Evolutionary conservation across 2,888 invertebrate species (phyloP), one percentile per base, ranked within the genome.

Genomic region (Autographa gamma): DNA sequence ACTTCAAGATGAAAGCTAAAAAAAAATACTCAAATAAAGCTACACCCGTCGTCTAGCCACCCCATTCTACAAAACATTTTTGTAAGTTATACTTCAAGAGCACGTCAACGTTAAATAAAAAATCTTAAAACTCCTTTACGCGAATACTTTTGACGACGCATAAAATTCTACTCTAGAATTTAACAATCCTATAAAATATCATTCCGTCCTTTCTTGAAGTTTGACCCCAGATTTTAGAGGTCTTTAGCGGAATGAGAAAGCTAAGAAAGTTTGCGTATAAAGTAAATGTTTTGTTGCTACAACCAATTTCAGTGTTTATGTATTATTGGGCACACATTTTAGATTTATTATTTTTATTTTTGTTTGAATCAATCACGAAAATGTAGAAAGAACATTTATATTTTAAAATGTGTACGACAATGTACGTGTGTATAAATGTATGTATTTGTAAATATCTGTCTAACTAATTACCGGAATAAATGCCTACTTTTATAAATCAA

Each of bases 141-240:
- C 32, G 59, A 67, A 16, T 76, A 71, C 66, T 69, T 79, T 80
- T 77, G 75, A 79, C 62, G 77, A 71, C 73, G 65, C 70, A 80
- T 84, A 80, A 83, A 86, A 81, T 74, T 76, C 60, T 75, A 69
- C 69, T 74, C 41, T 18, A 66, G 65, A 67, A 56, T 76, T 85
- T 85, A 75, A 86, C 71, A 80, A 62, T 78, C 64, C 69, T 43
- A 72, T 79, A 67, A 84, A 82, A 79, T 74, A 71, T 74, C 14
- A 74, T 81, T 76, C 41, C 60, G 41, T 34, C 63, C 13, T 64
- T 43, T 60, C 60, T 65, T 31, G 9, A 63, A 74, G 63, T 81
- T 76, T 58, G 62, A 66, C 61, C 60, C 19, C 9, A 63, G 56
- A 63, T 68, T 74, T 74, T 69, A 67, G 52, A 31, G 61, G 14